Percentiles rank a stretch among this genome's conserved stretches.
phyloP scores from a whole-genome alignment of 2,888 invertebrate genomes.

The Seira ritae region DNA sequence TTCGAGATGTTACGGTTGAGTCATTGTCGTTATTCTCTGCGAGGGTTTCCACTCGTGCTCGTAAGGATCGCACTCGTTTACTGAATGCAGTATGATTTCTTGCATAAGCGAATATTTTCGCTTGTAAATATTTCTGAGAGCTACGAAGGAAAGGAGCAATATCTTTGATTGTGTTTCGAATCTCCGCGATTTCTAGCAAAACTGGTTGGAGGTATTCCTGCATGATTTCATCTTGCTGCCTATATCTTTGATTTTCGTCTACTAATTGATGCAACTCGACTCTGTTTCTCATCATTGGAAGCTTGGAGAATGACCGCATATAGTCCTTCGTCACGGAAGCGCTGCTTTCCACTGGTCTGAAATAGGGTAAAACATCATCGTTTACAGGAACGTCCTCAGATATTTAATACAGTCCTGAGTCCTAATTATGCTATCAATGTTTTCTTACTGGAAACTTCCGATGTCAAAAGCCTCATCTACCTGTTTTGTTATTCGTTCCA shows the following conservation, averaged over 20 bases:
- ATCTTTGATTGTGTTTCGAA: slow-evolving; percentile 25
- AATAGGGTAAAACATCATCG: too few species aligned
- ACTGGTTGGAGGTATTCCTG: background rate
- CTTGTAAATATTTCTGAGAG: slow-evolving; percentile 13
- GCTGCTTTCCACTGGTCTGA: slow-evolving; percentile 17
- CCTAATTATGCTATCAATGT: too few species aligned
- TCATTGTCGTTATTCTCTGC: too few species aligned
- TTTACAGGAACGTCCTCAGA: too few species aligned
- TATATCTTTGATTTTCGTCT: background rate
- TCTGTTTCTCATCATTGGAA: slow-evolving; percentile 16
- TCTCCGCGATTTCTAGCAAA: slow-evolving; percentile 20
- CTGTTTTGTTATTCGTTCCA: too few species aligned
- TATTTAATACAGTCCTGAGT: too few species aligned
- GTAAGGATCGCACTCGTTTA: background rate
- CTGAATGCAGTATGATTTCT: slow-evolving; percentile 20
- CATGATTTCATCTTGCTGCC: background rate
- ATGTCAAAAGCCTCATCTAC: too few species aligned
- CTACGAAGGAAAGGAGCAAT: slow-evolving; percentile 15
- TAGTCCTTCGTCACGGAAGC: background rate
- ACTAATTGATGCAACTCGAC: background rate
- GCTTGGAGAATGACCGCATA: background rate
- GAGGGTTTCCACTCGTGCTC: background rate
- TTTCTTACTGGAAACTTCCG: too few species aligned
- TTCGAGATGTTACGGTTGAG: background rate
- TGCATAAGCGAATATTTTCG: slow-evolving; percentile 25